Percentiles rank a stretch among this genome's conserved stretches.
Evolutionary conservation across 2,888 invertebrate species (phyloP).

Genomic region (Mystacides longicornis): DNA sequence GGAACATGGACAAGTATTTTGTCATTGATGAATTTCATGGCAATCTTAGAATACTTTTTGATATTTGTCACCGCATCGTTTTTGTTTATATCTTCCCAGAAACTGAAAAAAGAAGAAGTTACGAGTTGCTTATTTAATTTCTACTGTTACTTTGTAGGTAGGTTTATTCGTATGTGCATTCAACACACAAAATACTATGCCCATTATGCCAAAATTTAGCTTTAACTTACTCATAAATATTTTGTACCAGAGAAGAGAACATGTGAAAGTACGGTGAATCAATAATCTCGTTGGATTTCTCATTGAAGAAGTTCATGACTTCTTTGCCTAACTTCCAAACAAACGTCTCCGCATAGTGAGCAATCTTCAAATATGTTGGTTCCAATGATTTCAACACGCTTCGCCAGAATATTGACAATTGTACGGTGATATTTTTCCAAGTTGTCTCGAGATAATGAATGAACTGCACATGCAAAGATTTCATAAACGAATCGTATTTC

Average conservation of each 20-base stretch:
- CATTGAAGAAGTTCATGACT: slow-evolving; percentile 71
- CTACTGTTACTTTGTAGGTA: no score
- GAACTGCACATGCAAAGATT: slow-evolving; percentile 64
- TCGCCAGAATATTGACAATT: slow-evolving; percentile 65
- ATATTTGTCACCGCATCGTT: slow-evolving; percentile 74
- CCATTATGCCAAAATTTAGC: no score
- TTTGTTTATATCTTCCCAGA: slow-evolving; percentile 69
- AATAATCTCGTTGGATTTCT: slow-evolving; percentile 69
- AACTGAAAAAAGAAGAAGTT: slow-evolving; percentile 35
- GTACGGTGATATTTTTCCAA: slow-evolving; percentile 60
- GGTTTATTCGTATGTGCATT: no score
- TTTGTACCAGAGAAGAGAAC: slow-evolving; percentile 71
- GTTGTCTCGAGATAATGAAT: slow-evolving; percentile 67
- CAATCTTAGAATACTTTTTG: slow-evolving; percentile 63
- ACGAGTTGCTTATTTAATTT: no score
- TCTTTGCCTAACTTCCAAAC: slow-evolving; percentile 68
- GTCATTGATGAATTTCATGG: slow-evolving; percentile 59
- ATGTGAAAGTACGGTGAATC: slow-evolving; percentile 76
- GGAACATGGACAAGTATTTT: slow-evolving; percentile 61
- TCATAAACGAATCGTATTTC: slow-evolving; percentile 72
- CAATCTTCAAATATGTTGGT: slow-evolving; percentile 66
- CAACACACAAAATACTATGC: no score
- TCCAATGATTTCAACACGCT: slow-evolving; percentile 65
- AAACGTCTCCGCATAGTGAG: slow-evolving; percentile 69
- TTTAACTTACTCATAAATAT: slow-evolving; percentile 58